Evolutionary conservation across 2,888 invertebrate genomes (phyloP).

Genomic region (Heliconius erato): DNA sequence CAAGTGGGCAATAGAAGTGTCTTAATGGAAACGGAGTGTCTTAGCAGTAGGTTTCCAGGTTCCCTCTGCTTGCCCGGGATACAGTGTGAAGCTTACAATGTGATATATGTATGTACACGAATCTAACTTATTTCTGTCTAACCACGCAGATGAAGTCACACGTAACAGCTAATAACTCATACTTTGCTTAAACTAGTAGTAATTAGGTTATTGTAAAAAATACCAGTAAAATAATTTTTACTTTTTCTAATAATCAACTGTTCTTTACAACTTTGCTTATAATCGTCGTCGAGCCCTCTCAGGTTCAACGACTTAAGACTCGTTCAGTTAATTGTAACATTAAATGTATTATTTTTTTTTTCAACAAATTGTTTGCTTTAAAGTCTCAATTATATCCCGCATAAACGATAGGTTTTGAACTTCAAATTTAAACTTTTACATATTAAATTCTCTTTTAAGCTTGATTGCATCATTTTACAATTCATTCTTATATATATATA

Average conservation of each 20-base stretch:
- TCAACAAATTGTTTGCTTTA: neutral
- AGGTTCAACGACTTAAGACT: neutral
- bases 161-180: neutral
- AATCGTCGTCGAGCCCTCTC: slow-evolving; percentile 4
- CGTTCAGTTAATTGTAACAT: neutral
- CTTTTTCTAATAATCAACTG: neutral
- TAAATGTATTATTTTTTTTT: slow-evolving; percentile 1
- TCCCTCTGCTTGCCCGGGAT: too few relatives aligned
- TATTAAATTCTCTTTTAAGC: too few relatives aligned
- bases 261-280: neutral
- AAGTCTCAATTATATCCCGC: neutral
- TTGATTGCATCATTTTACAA: too few relatives aligned
- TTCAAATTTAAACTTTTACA: too few relatives aligned
- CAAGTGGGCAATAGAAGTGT: too few relatives aligned
- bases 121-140: neutral
- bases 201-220: neutral
- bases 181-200: neutral
- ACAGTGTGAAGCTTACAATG: neutral
- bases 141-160: neutral
- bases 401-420: too few relatives aligned
- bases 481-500: too few relatives aligned
- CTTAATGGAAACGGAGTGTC: too few relatives aligned
- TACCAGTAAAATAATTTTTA: neutral
- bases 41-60: too few relatives aligned
- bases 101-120: neutral